Conservation (phyloP, 2,888 invertebrate species). For the Plebejus argus region DNA sequence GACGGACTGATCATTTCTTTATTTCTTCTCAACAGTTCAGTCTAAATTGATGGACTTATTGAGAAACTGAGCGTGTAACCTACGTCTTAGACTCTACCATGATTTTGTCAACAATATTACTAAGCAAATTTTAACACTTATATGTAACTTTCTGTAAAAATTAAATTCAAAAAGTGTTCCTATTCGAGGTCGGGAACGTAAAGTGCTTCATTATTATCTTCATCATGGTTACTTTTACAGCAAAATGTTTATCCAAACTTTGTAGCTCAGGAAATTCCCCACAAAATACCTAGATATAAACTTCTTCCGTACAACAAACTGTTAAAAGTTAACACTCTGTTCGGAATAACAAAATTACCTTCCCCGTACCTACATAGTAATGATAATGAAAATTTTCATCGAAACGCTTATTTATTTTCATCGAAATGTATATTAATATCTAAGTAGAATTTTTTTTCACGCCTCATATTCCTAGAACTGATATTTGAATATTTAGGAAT, state of each 20-base stretch:
- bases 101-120: too few species aligned
- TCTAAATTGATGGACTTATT: too few species aligned
- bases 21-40: too few species aligned
- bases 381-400: background rate
- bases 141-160: background rate
- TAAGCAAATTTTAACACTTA: too few species aligned
- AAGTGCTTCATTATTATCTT: background rate
- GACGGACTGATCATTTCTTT: too few species aligned
- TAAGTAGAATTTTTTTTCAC: background rate
- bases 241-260: background rate
- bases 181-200: background rate
- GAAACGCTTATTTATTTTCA: too few species aligned
- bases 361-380: background rate
- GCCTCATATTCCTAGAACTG: background rate
- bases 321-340: constrained; percentile 13
- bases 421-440: background rate
- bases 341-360: constrained; percentile 2
- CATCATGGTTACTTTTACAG: constrained; percentile 1
- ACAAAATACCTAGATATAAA: background rate
- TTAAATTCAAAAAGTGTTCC: background rate
- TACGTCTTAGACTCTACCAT: too few species aligned
- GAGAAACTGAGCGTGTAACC: too few species aligned
- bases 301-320: background rate
- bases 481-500: too few species aligned
- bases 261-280: constrained; percentile 10